Evolutionary conservation across 1,140 invertebrate genomes (phyloP).

Genomic region (Lineus longissimus): DNA sequence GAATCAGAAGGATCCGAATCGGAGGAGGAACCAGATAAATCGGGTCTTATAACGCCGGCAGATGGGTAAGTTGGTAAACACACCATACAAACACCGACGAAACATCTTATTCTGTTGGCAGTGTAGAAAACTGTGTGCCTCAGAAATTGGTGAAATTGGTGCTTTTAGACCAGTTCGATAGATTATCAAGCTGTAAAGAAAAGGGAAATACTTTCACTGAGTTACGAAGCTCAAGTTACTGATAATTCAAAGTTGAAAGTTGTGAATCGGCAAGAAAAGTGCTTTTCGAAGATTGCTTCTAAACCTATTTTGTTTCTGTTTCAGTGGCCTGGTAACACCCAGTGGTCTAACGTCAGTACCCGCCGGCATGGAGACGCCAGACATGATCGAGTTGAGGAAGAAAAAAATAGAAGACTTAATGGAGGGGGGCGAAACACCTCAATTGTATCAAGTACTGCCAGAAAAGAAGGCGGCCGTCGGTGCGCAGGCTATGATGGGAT

Average conservation of each 20-base stretch:
- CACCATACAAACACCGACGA: background rate
- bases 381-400: constrained; percentile 96
- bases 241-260: too few relatives aligned
- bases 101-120: background rate
- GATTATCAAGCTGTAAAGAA: too few relatives aligned
- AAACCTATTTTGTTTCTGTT: background rate
- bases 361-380: constrained; percentile 94
- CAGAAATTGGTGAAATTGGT: too few relatives aligned
- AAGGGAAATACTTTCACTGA: too few relatives aligned
- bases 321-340: constrained; percentile 74
- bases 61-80: constrained; percentile 48
- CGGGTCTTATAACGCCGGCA: constrained; percentile 59
- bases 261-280: too few relatives aligned
- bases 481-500: constrained; percentile 79
- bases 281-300: too few relatives aligned
- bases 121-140: constrained; percentile 1
- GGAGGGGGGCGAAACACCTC: constrained; percentile 67
- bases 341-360: constrained; percentile 93
- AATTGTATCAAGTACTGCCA: constrained; percentile 66
- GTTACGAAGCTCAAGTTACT: too few relatives aligned
- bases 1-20: constrained; percentile 66
- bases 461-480: constrained; percentile 91
- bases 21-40: constrained; percentile 56
- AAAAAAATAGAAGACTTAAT: constrained; percentile 95
- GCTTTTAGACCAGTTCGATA: too few relatives aligned